phyloP scores from a whole-genome alignment of 2,888 invertebrate species.

The Eristalis arbustorum region DNA sequence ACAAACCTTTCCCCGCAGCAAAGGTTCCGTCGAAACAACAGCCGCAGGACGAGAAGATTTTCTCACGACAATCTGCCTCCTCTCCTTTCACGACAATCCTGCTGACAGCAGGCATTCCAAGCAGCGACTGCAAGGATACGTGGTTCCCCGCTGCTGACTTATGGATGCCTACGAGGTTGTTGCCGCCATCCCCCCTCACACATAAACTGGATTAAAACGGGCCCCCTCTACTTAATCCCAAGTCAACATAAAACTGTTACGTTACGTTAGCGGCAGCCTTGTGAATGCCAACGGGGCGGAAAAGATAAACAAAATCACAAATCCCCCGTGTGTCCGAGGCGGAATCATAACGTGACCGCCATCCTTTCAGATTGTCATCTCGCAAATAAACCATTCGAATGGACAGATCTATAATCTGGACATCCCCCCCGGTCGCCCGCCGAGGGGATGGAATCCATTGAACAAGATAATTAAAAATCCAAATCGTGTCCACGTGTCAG shows the following conservation, averaged over 20 bases:
- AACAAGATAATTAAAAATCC: constrained; percentile 24
- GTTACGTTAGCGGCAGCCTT: neutral
- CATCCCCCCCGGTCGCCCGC: neutral
- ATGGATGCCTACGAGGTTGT: neutral
- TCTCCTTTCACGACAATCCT: too few relatives aligned
- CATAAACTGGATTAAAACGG: neutral
- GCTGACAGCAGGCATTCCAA: too few relatives aligned
- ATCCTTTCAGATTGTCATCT: neutral
- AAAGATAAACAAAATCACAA: neutral
- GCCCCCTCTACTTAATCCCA: neutral
- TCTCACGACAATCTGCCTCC: neutral
- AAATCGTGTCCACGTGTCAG: constrained; percentile 22
- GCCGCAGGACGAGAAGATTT: neutral
- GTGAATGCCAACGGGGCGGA: neutral
- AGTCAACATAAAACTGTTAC: neutral
- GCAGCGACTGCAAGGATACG: neutral
- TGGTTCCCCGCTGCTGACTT: neutral
- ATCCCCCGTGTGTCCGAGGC: neutral
- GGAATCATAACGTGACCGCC: neutral
- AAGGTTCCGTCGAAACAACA: neutral
- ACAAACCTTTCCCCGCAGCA: neutral
- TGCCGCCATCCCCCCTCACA: neutral
- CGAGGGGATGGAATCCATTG: neutral
- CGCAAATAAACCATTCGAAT: neutral
- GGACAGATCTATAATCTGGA: neutral